phyloP scores from a whole-genome alignment of 2,888 invertebrate species.

The Polydrusus cervinus region DNA sequence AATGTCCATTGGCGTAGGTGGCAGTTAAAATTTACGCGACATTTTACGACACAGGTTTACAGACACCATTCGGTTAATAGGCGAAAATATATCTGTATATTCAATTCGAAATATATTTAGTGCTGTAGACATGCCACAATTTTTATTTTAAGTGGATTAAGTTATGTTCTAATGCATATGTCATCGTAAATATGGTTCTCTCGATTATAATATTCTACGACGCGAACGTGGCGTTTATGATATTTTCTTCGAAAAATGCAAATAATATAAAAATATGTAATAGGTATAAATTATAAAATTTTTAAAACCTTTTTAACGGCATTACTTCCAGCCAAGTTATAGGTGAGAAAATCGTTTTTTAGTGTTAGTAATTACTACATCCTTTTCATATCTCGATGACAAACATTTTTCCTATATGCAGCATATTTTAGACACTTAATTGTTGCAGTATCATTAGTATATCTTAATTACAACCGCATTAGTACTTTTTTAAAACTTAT shows the following conservation, averaged over 20 bases:
- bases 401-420: conserved; percentile 17
- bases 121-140: conserved; percentile 13
- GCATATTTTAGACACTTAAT: conserved; percentile 22
- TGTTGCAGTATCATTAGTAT: conserved; percentile 27
- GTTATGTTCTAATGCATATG: conserved; percentile 1
- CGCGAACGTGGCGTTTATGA: too few species aligned
- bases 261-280: too few species aligned
- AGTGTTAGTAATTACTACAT: neutral
- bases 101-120: conserved; percentile 21
- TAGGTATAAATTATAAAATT: too few species aligned
- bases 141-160: conserved; percentile 10
- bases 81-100: conserved; percentile 26
- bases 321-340: too few species aligned
- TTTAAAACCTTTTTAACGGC: too few species aligned
- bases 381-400: conserved; percentile 4
- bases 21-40: conserved; percentile 28
- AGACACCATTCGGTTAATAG: conserved; percentile 24
- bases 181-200: neutral
- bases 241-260: too few species aligned
- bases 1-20: conserved; percentile 32
- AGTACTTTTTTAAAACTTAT: conserved; percentile 22
- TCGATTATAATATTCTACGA: conserved; percentile 2
- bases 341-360: too few species aligned
- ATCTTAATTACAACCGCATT: conserved; percentile 31
- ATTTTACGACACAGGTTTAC: conserved; percentile 26